Conservation (phyloP, 2,888 invertebrate species). For the Andricus quercusramuli region DNA sequence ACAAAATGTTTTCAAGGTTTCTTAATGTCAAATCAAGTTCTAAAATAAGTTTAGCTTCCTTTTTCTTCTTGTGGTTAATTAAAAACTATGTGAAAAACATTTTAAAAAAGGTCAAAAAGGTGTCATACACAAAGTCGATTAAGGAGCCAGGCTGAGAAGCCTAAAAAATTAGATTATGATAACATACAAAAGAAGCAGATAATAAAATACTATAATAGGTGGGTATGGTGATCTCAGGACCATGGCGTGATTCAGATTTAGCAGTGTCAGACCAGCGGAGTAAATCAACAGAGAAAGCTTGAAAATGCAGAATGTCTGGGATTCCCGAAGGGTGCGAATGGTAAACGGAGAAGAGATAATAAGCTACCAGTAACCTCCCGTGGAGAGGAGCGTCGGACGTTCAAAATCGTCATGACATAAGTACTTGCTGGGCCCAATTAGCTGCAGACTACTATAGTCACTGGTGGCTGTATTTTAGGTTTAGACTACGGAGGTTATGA, state of each 20-base stretch:
- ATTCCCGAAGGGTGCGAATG: background rate
- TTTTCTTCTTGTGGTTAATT: too few relatives aligned
- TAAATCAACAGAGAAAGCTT: background rate
- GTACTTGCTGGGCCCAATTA: background rate
- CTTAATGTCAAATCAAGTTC: too few relatives aligned
- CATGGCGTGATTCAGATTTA: background rate
- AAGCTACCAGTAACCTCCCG: background rate
- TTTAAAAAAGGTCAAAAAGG: too few relatives aligned
- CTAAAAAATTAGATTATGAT: background rate
- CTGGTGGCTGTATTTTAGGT: background rate
- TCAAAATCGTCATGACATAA: background rate
- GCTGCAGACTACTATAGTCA: background rate
- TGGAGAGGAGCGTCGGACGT: background rate
- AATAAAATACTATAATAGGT: background rate
- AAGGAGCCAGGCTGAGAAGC: too few relatives aligned
- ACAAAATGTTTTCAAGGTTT: too few relatives aligned
- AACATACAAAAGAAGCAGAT: background rate
- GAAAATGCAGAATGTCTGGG: background rate
- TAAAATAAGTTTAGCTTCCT: too few relatives aligned
- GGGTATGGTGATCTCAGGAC: background rate
- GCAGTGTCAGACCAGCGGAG: background rate
- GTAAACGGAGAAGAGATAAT: background rate
- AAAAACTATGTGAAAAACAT: too few relatives aligned
- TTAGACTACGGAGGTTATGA: too few relatives aligned
- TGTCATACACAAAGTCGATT: too few relatives aligned